These are phyloP conservation scores for Coryphaenoides rupestris DNA, from an alignment of 2,113 vertebrate species.

Conservation along the genomic window DNA sequence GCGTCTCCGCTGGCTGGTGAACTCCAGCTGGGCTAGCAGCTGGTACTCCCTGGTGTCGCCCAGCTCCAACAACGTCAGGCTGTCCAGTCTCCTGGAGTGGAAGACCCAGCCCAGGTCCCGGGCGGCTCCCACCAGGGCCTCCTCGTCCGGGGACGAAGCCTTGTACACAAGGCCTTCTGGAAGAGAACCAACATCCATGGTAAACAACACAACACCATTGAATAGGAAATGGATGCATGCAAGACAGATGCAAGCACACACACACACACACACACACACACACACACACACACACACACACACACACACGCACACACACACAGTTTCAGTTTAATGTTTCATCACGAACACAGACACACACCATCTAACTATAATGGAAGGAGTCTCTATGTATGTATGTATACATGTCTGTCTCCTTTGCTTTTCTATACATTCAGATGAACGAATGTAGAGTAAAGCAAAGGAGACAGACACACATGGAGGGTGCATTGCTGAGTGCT, in stretches of 20 bases:
- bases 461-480: too few species aligned
- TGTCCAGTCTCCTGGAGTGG: constrained; percentile 82
- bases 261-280: neutral
- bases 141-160: constrained; percentile 91
- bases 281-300: too few species aligned
- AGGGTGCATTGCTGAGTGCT: too few species aligned
- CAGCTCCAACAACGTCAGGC: constrained; percentile 80
- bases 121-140: constrained; percentile 83
- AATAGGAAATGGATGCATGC: neutral
- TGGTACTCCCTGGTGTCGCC: constrained; percentile 76
- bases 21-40: constrained; percentile 87
- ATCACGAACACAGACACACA: too few species aligned
- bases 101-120: constrained; percentile 86
- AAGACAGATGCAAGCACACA: neutral
- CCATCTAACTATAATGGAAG: too few species aligned
- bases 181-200: neutral
- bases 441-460: too few species aligned
- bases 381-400: too few species aligned
- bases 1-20: constrained; percentile 86
- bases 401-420: too few species aligned
- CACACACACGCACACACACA: neutral
- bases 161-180: constrained; percentile 83
- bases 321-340: too few species aligned
- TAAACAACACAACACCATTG: neutral
- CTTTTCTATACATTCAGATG: too few species aligned